Percentiles rank a stretch among this genome's conserved stretches.
Evolutionary conservation across 2,113 vertebrate genomes (phyloP).

Genomic region (Ceyx cyanopectus): DNA sequence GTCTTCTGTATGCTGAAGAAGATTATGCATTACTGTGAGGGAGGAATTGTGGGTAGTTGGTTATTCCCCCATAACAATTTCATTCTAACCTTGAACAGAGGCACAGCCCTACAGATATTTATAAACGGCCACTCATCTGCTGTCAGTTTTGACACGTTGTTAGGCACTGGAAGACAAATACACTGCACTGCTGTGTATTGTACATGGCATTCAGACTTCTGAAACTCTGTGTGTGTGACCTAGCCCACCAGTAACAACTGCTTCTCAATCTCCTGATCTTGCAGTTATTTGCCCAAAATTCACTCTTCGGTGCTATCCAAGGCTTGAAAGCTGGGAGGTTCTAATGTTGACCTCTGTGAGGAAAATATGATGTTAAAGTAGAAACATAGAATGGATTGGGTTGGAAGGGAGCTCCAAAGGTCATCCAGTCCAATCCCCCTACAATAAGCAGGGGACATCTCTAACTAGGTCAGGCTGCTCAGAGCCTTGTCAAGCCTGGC

Average conservation of each 20-base stretch:
- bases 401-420: too few species aligned
- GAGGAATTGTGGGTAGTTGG: background rate
- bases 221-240: background rate
- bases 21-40: background rate
- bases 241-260: background rate
- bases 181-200: background rate
- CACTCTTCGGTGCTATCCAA: background rate
- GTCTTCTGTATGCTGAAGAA: background rate
- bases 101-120: background rate
- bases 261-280: background rate
- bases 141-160: background rate
- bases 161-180: background rate
- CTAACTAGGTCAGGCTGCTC: too few species aligned
- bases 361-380: background rate
- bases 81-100: constrained; percentile 3
- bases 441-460: too few species aligned
- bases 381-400: too few species aligned
- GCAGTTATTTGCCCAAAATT: background rate
- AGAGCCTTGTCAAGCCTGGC: too few species aligned
- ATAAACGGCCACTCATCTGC: background rate
- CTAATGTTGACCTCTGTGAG: background rate
- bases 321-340: background rate
- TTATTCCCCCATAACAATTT: background rate
- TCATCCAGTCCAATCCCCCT: too few species aligned
- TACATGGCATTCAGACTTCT: background rate